Evolutionary conservation across 2,113 vertebrate genomes (phyloP).

Genomic region (Chloebia gouldiae): DNA sequence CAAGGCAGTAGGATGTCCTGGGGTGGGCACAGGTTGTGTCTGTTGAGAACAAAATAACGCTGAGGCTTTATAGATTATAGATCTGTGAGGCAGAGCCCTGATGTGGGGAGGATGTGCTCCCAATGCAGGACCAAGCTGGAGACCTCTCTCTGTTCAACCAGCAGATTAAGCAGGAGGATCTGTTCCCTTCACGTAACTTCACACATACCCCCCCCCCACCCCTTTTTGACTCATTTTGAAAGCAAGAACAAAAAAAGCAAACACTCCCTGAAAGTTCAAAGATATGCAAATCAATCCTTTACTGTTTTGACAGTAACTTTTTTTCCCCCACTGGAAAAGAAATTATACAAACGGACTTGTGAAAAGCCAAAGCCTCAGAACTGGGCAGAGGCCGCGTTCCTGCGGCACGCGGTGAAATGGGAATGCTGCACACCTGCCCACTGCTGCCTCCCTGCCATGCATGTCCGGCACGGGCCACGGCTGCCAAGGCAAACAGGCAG

Average conservation of each 20-base stretch:
- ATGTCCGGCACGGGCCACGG: rapidly evolving
- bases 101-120: background rate
- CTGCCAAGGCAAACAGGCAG: constrained; percentile 82
- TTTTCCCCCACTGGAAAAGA: constrained; percentile 47
- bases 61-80: background rate
- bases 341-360: constrained; percentile 49
- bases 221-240: background rate
- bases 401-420: constrained; percentile 23
- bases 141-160: background rate
- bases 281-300: constrained; percentile 20
- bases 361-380: constrained; percentile 32
- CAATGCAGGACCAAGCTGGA: rapidly evolving
- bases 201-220: too few relatives aligned
- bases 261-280: constrained; percentile 7
- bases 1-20: background rate
- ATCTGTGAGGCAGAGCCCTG: background rate
- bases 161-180: background rate
- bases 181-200: background rate
- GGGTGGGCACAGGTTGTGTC: background rate
- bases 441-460: constrained; percentile 30
- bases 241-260: background rate
- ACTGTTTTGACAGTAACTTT: constrained; percentile 35
- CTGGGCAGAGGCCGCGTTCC: constrained; percentile 46
- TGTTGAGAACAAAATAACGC: background rate
- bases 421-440: constrained; percentile 70